Percentiles rank a stretch among this genome's conserved stretches.
Evolutionary conservation across 1,140 invertebrate genomes (phyloP).

Genomic region (Camponotus vicinus): DNA sequence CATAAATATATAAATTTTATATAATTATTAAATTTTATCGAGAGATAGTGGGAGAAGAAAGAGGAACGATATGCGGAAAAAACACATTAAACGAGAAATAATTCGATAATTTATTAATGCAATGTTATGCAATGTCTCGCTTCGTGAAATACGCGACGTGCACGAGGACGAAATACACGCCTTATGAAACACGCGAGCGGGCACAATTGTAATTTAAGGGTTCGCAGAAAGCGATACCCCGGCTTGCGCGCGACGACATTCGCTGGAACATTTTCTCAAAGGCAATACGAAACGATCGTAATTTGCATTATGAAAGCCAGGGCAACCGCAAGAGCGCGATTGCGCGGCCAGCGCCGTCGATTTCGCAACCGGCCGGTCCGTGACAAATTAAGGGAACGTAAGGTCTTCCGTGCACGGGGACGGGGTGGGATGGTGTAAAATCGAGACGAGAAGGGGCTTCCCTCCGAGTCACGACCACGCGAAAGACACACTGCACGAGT

Average conservation of each 20-base stretch:
- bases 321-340: constrained; percentile 34
- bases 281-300: constrained; percentile 55
- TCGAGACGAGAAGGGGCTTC: neutral
- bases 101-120: neutral
- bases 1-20: neutral
- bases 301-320: constrained; percentile 62
- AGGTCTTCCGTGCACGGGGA: neutral
- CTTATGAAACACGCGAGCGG: constrained; percentile 41
- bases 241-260: neutral
- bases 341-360: constrained; percentile 22
- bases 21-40: constrained; percentile 23
- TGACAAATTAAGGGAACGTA: constrained; percentile 52
- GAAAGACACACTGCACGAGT: constrained; percentile 13
- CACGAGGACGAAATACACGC: constrained; percentile 3
- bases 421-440: neutral
- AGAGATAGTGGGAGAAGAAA: neutral
- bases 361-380: constrained; percentile 44
- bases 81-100: neutral
- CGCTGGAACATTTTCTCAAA: constrained; percentile 49
- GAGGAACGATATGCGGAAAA: neutral
- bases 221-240: constrained; percentile 36
- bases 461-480: neutral
- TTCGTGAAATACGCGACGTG: neutral
- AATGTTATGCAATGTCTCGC: constrained; percentile 6
- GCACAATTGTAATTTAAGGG: constrained; percentile 55